A percentile compares a stretch with the other conserved stretches of the same genome.
These are phyloP conservation scores for Rhea americana DNA, from an alignment of 2,113 vertebrate genomes.

Conservation along the genomic window DNA sequence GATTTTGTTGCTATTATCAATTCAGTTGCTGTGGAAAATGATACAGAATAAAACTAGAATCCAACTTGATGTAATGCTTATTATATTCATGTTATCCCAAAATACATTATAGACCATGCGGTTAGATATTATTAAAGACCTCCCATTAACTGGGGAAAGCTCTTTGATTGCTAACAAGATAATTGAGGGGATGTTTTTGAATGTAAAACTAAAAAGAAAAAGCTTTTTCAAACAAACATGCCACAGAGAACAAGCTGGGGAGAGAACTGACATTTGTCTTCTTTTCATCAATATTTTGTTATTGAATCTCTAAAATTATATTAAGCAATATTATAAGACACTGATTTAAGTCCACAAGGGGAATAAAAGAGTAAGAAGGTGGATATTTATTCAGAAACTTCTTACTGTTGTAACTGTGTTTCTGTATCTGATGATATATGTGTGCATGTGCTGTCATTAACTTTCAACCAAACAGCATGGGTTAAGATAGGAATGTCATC, in stretches of 20 bases:
- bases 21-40: slow-evolving; percentile 10
- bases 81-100: not conserved
- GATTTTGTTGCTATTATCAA: not conserved
- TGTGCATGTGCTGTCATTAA: not conserved
- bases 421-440: slow-evolving; percentile 1
- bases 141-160: not conserved
- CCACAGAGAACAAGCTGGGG: not conserved
- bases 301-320: slow-evolving; percentile 31
- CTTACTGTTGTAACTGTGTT: not conserved
- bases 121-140: not conserved
- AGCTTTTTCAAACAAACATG: not conserved
- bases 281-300: not conserved
- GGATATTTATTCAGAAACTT: slow-evolving; percentile 22
- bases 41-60: not conserved
- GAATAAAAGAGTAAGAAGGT: slow-evolving; percentile 15
- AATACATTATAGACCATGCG: not conserved
- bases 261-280: slow-evolving; percentile 21
- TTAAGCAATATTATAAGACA: slow-evolving; percentile 53
- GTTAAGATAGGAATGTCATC: slow-evolving; percentile 21
- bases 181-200: not conserved
- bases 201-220: not conserved
- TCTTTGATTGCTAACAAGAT: not conserved
- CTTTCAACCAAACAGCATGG: not conserved
- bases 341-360: slow-evolving; percentile 19
- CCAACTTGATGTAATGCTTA: not conserved